phyloP scores from a whole-genome alignment of 37 sponge, comb jelly and placozoan species.

The Amphimedon queenslandica region DNA sequence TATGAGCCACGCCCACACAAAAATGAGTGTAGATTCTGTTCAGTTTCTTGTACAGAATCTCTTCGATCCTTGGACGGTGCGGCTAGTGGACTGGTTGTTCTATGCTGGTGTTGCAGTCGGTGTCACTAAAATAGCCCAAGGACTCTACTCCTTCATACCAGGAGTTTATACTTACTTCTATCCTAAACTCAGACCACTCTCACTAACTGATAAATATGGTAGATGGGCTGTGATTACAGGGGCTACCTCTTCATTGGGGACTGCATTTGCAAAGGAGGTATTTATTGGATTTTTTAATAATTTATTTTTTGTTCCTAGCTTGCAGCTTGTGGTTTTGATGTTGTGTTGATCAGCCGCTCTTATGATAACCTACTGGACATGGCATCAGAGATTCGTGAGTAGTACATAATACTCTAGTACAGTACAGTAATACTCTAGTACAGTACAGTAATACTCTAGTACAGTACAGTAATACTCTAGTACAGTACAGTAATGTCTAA shows the following conservation, averaged over 20 bases:
- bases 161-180: slow-evolving; percentile 52
- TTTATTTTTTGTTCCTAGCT: slow-evolving; percentile 23
- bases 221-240: slow-evolving; percentile 82
- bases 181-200: slow-evolving; percentile 25
- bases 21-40: slow-evolving; percentile 48
- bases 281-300: not conserved
- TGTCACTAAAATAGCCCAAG: not conserved
- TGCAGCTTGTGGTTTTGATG: slow-evolving; percentile 60
- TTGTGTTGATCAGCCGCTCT: slow-evolving; percentile 56
- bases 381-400: slow-evolving; percentile 64
- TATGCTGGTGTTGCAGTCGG: slow-evolving; percentile 47
- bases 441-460: not conserved
- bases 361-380: slow-evolving; percentile 46
- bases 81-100: slow-evolving; percentile 30
- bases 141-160: not conserved
- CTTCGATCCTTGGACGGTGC: not conserved
- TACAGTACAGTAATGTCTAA: not conserved
- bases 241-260: slow-evolving; percentile 67
- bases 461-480: not conserved
- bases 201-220: slow-evolving; percentile 39
- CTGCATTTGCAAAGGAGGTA: slow-evolving; percentile 77
- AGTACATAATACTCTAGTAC: not conserved
- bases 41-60: slow-evolving; percentile 33
- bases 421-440: not conserved
- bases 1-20: too few relatives aligned